Percentiles rank a stretch among this genome's conserved stretches.
Conservation (phyloP, 1,140 invertebrate species). For the Drosophila tani region DNA sequence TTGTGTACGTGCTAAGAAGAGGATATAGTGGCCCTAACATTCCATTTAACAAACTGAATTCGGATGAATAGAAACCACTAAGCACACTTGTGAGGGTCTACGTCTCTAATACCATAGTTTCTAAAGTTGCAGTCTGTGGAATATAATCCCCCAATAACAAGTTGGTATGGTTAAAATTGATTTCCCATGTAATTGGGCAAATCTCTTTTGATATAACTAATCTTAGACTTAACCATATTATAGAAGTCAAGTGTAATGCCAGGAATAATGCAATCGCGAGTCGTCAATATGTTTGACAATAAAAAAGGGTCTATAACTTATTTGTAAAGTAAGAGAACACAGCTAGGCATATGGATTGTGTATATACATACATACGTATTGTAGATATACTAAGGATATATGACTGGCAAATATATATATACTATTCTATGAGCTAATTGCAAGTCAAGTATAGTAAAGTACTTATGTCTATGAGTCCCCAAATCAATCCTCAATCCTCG, state of each 20-base stretch:
- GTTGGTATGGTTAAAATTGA: slow-evolving; percentile 23
- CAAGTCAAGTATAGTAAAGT: slow-evolving; percentile 32
- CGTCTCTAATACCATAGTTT: slow-evolving; percentile 20
- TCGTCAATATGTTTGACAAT: slow-evolving; percentile 81
- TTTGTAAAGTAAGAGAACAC: slow-evolving; percentile 39
- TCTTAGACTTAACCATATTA: slow-evolving; percentile 30
- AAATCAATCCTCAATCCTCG: slow-evolving; percentile 18
- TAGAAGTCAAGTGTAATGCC: slow-evolving; percentile 46
- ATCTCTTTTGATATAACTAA: slow-evolving; percentile 31
- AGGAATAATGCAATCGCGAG: slow-evolving; percentile 64
- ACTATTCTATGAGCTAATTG: slow-evolving; percentile 29
- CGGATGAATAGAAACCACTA: not conserved
- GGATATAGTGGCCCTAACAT: slow-evolving; percentile 11
- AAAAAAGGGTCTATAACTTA: slow-evolving; percentile 60
- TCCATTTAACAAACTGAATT: slow-evolving; percentile 7
- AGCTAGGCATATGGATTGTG: slow-evolving; percentile 38
- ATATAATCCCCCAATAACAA: slow-evolving; percentile 11
- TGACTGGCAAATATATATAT: slow-evolving; percentile 47
- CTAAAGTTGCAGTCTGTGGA: slow-evolving; percentile 8
- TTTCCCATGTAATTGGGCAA: slow-evolving; percentile 38
- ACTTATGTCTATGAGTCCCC: slow-evolving; percentile 25
- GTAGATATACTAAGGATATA: slow-evolving; percentile 47
- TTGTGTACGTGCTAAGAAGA: no score
- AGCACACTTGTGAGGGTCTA: slow-evolving; percentile 2
- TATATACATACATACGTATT: slow-evolving; percentile 47